phyloP scores from a whole-genome alignment of 2,113 vertebrate species.

The Osmerus eperlanus region DNA sequence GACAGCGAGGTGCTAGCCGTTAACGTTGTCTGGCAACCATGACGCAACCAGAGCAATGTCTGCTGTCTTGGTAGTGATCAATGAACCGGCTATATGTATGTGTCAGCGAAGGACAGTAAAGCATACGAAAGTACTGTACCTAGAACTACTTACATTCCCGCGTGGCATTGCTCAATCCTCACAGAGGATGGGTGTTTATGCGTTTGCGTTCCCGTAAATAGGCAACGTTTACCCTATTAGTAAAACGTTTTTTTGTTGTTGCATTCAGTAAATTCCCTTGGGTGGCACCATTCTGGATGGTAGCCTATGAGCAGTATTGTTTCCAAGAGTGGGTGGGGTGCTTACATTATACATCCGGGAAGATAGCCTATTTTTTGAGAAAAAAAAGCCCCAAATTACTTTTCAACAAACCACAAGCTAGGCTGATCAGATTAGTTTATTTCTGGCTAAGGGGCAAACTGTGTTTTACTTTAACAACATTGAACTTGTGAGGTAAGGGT shows the following conservation, averaged over 20 bases:
- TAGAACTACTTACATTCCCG: conserved; percentile 35
- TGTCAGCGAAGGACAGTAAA: conserved; percentile 62
- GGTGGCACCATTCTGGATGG: background rate
- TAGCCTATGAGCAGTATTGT: background rate
- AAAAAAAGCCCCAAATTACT: no score
- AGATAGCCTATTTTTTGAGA: no score
- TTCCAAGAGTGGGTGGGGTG: background rate
- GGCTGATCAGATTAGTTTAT: no score
- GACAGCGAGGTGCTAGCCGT: conserved; percentile 24
- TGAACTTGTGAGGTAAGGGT: no score
- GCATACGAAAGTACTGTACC: conserved; percentile 48
- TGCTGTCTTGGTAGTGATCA: conserved; percentile 60
- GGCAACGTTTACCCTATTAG: conserved; percentile 50
- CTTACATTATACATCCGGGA: no score
- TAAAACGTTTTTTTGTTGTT: conserved; percentile 38
- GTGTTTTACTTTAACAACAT: no score
- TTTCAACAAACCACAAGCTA: no score
- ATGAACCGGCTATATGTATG: conserved; percentile 58
- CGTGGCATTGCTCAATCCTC: conserved; percentile 36
- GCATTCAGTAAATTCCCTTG: background rate
- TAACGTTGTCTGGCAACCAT: conserved; percentile 59
- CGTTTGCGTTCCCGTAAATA: conserved; percentile 48
- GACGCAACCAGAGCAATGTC: conserved; percentile 69
- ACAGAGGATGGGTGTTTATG: conserved; percentile 44
- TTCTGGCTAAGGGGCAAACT: no score